Evolutionary conservation across 2,888 invertebrate species (phyloP), one percentile per base, ranked within the genome.

Genomic region (Hypomecis punctinalis): DNA sequence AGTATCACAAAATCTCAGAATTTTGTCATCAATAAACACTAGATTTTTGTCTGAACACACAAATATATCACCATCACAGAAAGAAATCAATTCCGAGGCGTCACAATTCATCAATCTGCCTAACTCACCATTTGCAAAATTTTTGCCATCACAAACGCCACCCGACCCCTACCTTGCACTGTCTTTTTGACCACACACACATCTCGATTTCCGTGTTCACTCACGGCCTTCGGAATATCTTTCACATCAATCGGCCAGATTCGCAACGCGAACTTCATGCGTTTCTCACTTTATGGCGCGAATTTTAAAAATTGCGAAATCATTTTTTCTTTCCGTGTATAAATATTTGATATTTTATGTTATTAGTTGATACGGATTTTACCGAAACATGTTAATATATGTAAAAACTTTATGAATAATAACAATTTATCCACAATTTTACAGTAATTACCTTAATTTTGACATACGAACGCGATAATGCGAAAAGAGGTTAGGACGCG

Each of bases 91-190:
- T 81, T 80, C 80, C 73, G 73, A 78, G 76, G 71, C 86, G 84
- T 85, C 81, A 84, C 83, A 85, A 84, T 79, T 84, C 86, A 89
- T 85, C 88, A 89, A 82, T 86, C 90, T 86, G 89, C 92, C 93
- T 93, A 94, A 95, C 96, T 96, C 94, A 96, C 96, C 96, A 95
- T 94, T 95, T 94, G 95, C 94, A 94, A 95, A 94, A 94, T 90
- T 94, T 95, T 95, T 95, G 95, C 95, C 95, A 95, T 96, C 95
- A 95, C 95, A 95, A 93, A 94, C 94, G 95, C 95, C 95, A 95
- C 95, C 95, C 95, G 95, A 95, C 95, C 95, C 95, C 95, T 95
- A 95, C 94, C 94, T 94, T 95, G 94, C 95, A 94, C 95, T 95
- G 94, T 94, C 94, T 94, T 94, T 94, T 93, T 92, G 93, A 93